Base-by-base conservation (phyloP, 2,888 invertebrate genomes). In the Hymenopus coronatus region DNA sequence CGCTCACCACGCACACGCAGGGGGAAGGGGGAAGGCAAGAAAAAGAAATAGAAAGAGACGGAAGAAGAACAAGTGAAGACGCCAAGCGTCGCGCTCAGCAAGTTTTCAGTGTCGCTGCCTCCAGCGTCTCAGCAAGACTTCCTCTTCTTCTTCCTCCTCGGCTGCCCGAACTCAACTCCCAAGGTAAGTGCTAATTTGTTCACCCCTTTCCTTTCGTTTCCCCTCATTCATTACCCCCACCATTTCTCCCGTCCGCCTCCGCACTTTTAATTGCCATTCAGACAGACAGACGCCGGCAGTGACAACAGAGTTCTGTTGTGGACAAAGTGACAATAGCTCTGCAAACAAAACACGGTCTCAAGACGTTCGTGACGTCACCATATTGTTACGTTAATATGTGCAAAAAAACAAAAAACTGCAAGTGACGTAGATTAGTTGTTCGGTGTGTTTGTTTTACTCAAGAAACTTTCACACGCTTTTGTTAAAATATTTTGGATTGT, bases 1-100 rank as follows among this genome's bases (percentile, higher is more conserved):
- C 20, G 46, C 33, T 54, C 85, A 89, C 84, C 88, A 89, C 89
- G 89, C 90, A 90, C 89, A 90, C 90, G 89, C 90, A 88, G 86
- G 81, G 20, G 20, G 91, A 40, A 91, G 86, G 27, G 70, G 30
- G 30, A 28, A 87, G 25, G n/a, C 15, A 82, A 30, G 28, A 87
- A 33, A 33, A 12, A 33, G 82, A 28, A 87, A n/a, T 33, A 87
- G 30, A 28, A 70, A 82, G 82, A 33, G 87, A 82, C 9, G 40
- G 33, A 85, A n/a, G 20, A 40, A n/a, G 54, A 85, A 46, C 28
- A 82, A 87, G 20, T 70, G 20, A 84, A 83, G 83, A 54, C 84
- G 88, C 27, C 83, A 25, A 83, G 27, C 83, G 46, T 30, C 33
- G 54, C 83, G n/a, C 28, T 15, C 15, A 28, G 25, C 28, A 30